phyloP scores from a whole-genome alignment of 2,113 vertebrate species.

The Artemisiospiza belli region DNA sequence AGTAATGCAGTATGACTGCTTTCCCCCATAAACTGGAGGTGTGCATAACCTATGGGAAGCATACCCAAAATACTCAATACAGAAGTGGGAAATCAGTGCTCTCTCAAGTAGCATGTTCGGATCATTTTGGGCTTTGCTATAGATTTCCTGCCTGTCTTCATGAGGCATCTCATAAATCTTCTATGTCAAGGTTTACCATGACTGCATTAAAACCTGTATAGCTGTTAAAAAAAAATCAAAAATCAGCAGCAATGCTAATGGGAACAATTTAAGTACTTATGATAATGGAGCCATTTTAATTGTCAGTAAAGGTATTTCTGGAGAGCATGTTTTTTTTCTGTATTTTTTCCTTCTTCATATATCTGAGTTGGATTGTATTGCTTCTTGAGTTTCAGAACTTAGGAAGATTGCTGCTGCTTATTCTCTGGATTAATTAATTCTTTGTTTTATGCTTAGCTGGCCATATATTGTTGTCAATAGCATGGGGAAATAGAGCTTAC shows the following conservation, averaged over 20 bases:
- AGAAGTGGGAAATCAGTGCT: neutral
- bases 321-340: too few relatives aligned
- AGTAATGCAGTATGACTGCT: neutral
- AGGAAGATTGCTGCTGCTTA: neutral
- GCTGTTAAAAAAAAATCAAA: neutral
- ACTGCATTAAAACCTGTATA: neutral
- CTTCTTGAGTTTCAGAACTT: neutral
- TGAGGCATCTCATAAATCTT: neutral
- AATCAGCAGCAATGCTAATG: neutral
- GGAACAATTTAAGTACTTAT: neutral
- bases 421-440: neutral
- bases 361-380: neutral
- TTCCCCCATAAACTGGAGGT: neutral
- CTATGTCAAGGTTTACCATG: neutral
- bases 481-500: neutral
- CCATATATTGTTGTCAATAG: neutral
- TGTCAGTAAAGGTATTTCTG: neutral
- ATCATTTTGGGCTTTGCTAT: neutral
- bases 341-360: neutral
- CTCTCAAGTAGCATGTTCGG: neutral
- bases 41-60: neutral
- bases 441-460: neutral
- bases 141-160: neutral
- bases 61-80: neutral
- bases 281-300: neutral